Percentiles rank a stretch among this genome's conserved stretches.
phyloP scores from a whole-genome alignment of 2,797 vertebrate species.

The Sphaeramia orbicularis region DNA sequence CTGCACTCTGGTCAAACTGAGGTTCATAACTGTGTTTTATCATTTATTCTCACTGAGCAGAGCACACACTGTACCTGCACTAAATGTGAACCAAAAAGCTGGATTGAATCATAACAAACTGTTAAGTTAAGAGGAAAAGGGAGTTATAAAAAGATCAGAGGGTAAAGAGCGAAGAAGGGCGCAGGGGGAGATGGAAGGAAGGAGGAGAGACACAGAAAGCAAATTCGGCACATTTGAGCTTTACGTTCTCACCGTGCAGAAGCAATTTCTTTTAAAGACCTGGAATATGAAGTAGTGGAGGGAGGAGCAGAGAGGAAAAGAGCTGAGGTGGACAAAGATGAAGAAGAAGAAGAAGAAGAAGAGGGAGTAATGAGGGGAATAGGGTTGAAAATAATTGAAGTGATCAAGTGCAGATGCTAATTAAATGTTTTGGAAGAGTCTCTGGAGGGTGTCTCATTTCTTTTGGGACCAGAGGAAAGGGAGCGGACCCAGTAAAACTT shows the following conservation, averaged over 20 bases:
- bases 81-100: background rate
- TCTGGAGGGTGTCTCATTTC: constrained; percentile 37
- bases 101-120: constrained; percentile 9
- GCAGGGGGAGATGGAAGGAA: constrained; percentile 19
- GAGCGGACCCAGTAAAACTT: constrained; percentile 43
- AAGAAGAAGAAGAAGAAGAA: constrained; percentile 17
- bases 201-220: constrained; percentile 25
- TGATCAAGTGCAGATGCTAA: constrained; percentile 65
- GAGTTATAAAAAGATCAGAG: constrained; percentile 71
- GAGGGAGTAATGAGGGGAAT: constrained; percentile 36
- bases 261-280: constrained; percentile 25
- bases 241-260: background rate
- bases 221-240: constrained; percentile 27
- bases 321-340: constrained; percentile 12
- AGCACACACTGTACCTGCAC: constrained; percentile 3
- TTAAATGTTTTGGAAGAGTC: constrained; percentile 68
- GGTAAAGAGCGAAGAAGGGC: constrained; percentile 29
- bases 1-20: constrained; percentile 8
- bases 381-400: constrained; percentile 40
- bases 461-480: constrained; percentile 32
- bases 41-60: background rate
- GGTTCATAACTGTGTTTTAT: constrained; percentile 3
- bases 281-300: constrained; percentile 27
- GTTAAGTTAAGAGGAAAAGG: constrained; percentile 18
- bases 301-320: constrained; percentile 10